Base-by-base conservation (phyloP, 2,888 invertebrate genomes). In the Thereva nobilitata region DNA sequence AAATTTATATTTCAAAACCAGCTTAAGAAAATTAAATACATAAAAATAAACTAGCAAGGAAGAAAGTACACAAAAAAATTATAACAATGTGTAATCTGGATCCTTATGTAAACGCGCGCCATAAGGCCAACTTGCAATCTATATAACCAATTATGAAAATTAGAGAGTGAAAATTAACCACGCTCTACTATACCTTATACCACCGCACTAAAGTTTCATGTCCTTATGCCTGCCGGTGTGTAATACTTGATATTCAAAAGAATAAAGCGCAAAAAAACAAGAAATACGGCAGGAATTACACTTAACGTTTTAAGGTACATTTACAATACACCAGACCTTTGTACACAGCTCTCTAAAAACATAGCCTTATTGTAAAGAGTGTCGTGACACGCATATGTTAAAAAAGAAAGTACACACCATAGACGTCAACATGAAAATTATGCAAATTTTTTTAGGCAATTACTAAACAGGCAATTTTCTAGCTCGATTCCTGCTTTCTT, bases 401-500 rank as follows among this genome's bases (percentile, higher is more conserved):
- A 63, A 55, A 63, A 63, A 67, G 23, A 23, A 23, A 23, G 23
- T 23, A 23, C 23, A 23, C 23, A 23, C 23, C 23, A 23, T 23
- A 23, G 63, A 59, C 63, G 57, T 52, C 52, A 67, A 67, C 59
- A 61, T 35, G 53, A 59, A 53, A 53, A 57, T 67, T 67, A 67
- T 67, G 67, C 23, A 63, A 67, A 63, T 67, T 67, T 50, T 12
- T 49, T 55, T 47, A 53, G 6, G 23, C 23, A 23, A 23, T 23
- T 23, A 23, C 23, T 23, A 53, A 53, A 53, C 38, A 42, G n/a
- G 4, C 7, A 42, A 42, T 7, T 42, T 42, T 42, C 7, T 9
- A 42, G 7, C 42, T 42, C n/a, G 42, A 42, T 42, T 23, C 23
- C 23, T 23, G 23, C 23, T 23, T 23, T 23, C 23, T 23, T 23